These are phyloP conservation scores for Sapayoa aenigma DNA, from an alignment of 2,113 vertebrate species.

Conservation along the genomic window DNA sequence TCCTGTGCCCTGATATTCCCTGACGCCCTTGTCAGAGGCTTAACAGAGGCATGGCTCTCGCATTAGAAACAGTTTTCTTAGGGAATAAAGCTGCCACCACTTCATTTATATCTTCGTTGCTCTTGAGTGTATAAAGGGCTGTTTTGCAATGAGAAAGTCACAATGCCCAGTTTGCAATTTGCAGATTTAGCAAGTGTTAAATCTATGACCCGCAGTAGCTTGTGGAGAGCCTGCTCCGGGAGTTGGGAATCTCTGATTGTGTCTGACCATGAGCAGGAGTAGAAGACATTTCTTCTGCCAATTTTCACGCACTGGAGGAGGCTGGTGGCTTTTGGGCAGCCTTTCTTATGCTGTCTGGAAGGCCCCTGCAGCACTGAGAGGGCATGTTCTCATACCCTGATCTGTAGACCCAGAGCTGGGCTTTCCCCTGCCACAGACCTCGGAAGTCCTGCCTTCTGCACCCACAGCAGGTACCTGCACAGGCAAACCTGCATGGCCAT, in stretches of 20 bases:
- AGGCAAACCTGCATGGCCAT: rapidly evolving
- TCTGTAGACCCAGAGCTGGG: rapidly evolving
- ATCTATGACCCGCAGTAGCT: neutral
- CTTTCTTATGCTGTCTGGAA: neutral
- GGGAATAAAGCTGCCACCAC: slow-evolving; percentile 62
- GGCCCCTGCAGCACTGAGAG: neutral
- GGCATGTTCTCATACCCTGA: neutral
- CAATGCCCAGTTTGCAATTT: neutral
- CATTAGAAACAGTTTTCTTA: slow-evolving; percentile 7
- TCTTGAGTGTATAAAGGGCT: neutral
- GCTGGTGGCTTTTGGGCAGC: neutral
- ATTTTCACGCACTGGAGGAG: neutral
- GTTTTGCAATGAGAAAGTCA: neutral
- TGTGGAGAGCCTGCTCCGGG: neutral
- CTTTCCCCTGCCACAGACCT: neutral
- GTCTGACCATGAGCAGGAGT: neutral
- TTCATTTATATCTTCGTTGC: slow-evolving; percentile 33
- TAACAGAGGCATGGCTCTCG: neutral
- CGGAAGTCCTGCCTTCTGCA: neutral
- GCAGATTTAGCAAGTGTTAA: neutral
- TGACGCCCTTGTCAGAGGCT: neutral
- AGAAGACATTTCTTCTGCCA: neutral
- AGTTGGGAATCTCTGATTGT: neutral
- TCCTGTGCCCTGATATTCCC: neutral
- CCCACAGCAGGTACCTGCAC: neutral